Percentiles rank a stretch among this genome's conserved stretches.
These are phyloP conservation scores for Trichechus manatus DNA, from an alignment of 2,113 vertebrate genomes.

Conservation along the genomic window DNA sequence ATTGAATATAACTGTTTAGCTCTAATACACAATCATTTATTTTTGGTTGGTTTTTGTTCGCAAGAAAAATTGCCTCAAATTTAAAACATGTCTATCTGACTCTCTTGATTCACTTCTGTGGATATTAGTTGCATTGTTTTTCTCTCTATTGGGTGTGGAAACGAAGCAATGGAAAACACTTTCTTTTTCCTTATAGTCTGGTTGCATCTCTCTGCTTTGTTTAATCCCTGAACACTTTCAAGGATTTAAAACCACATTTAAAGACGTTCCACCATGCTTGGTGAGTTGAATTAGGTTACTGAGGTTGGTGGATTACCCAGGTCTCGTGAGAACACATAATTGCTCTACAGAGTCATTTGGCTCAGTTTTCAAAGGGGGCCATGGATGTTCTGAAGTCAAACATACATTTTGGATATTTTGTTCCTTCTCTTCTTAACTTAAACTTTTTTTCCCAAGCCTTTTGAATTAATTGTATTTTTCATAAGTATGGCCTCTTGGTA, in stretches of 20 bases:
- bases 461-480: slow-evolving; percentile 3
- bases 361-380: neutral
- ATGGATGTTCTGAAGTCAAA: neutral
- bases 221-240: slow-evolving; percentile 8
- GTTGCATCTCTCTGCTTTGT: neutral
- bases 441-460: neutral
- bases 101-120: neutral
- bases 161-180: neutral
- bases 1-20: neutral
- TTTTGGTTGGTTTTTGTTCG: slow-evolving; percentile 20
- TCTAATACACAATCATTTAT: neutral
- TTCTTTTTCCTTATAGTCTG: neutral
- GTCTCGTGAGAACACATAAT: neutral
- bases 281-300: neutral
- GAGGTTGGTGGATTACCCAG: neutral
- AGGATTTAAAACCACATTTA: slow-evolving; percentile 4
- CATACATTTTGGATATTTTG: neutral
- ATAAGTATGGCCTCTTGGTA: neutral
- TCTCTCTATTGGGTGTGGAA: neutral
- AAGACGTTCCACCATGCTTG: neutral
- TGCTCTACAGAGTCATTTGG: neutral
- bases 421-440: neutral
- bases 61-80: slow-evolving; percentile 27
- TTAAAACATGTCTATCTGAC: neutral
- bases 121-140: neutral